These are phyloP conservation scores for Chalcis sispes DNA, from an alignment of 2,888 invertebrate genomes.

Conservation along the genomic window DNA sequence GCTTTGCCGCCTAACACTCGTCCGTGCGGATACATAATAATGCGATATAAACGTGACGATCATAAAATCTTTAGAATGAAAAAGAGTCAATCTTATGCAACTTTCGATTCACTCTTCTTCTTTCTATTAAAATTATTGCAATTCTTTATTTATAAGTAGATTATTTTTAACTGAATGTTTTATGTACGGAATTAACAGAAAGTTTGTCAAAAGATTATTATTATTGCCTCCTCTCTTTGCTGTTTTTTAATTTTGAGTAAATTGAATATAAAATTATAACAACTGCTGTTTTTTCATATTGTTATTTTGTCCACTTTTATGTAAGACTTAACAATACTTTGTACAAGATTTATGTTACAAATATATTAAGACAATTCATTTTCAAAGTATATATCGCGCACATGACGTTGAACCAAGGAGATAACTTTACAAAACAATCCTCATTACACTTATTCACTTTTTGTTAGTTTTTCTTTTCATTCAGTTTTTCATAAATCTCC, in stretches of 20 bases:
- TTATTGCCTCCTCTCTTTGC: slow-evolving; percentile 14
- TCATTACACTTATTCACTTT: slow-evolving; percentile 48
- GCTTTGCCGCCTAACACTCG: slow-evolving; percentile 11
- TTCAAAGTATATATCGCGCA: slow-evolving; percentile 56
- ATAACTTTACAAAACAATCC: slow-evolving; percentile 50
- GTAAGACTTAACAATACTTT: slow-evolving; percentile 74
- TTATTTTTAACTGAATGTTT: slow-evolving; percentile 19
- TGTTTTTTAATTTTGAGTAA: slow-evolving; percentile 35
- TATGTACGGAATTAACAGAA: slow-evolving; percentile 23
- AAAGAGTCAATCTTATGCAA: slow-evolving; percentile 6
- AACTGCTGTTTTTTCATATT: slow-evolving; percentile 60
- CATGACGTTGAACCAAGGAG: slow-evolving; percentile 45
- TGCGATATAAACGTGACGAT: slow-evolving; percentile 18
- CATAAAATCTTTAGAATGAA: slow-evolving; percentile 28
- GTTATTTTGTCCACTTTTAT: slow-evolving; percentile 66
- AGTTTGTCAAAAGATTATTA: slow-evolving; percentile 15
- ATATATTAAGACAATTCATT: slow-evolving; percentile 73
- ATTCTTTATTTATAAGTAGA: slow-evolving; percentile 2
- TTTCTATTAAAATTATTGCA: slow-evolving; percentile 14
- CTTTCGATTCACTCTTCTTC: slow-evolving; percentile 23
- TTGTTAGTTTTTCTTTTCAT: slow-evolving; percentile 41
- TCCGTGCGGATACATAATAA: slow-evolving; percentile 9
- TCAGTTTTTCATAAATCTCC: slow-evolving; percentile 49
- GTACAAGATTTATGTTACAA: slow-evolving; percentile 75
- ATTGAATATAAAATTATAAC: slow-evolving; percentile 52